phyloP scores from a whole-genome alignment of 2,113 vertebrate species.

The Proteles cristata region DNA sequence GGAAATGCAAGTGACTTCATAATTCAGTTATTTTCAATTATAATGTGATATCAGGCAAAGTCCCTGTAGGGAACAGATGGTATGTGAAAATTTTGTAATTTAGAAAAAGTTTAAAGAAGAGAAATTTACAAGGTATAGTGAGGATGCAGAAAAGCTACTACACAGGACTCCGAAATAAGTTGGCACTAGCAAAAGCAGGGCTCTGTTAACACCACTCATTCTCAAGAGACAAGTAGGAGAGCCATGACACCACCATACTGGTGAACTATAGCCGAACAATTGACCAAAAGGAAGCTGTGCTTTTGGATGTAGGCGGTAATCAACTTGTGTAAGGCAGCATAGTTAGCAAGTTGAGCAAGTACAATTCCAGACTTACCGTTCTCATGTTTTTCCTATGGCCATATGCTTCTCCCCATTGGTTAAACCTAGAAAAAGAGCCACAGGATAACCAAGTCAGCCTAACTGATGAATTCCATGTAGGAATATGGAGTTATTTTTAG shows the following conservation, averaged over 20 bases:
- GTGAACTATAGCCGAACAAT: not conserved
- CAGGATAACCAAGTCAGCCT: not conserved
- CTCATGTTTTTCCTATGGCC: not conserved
- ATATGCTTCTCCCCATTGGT: not conserved
- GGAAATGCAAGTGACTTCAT: not conserved
- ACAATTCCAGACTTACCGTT: not conserved
- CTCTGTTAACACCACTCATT: not conserved
- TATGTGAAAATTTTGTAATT: not conserved
- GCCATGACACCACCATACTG: no score
- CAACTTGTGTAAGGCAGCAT: not conserved
- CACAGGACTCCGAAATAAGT: not conserved
- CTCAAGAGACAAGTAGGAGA: not conserved
- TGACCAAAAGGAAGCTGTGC: not conserved
- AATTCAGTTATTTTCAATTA: conserved; percentile 32
- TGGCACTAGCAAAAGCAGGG: not conserved
- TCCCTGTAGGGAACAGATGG: not conserved
- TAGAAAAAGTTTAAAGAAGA: not conserved
- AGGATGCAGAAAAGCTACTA: not conserved
- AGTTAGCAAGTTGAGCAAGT: not conserved
- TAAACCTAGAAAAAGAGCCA: not conserved
- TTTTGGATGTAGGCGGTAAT: not conserved
- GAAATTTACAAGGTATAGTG: not conserved
- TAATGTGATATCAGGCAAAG: not conserved
- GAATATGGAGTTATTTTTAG: not conserved
- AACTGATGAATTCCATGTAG: not conserved